phyloP scores from a whole-genome alignment of 2,888 invertebrate genomes.

The Sylvicola fuscatus region DNA sequence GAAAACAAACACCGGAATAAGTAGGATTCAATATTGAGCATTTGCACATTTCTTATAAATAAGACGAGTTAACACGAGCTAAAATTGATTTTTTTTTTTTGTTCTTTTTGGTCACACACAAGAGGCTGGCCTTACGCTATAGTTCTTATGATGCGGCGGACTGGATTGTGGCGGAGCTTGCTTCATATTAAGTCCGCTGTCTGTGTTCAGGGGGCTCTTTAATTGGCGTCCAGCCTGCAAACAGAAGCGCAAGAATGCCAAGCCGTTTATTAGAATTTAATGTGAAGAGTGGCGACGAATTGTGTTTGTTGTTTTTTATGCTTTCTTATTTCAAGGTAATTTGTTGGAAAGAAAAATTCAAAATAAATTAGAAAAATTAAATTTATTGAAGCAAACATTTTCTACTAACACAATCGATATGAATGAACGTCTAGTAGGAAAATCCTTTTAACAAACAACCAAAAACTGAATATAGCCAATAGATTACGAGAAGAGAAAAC shows the following conservation, averaged over 20 bases:
- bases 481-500: too few relatives aligned
- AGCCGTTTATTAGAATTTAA: too few relatives aligned
- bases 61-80: neutral
- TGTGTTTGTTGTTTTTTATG: too few relatives aligned
- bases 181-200: slow-evolving; percentile 23
- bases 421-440: too few relatives aligned
- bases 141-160: slow-evolving; percentile 26
- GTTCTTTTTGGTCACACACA: too few relatives aligned
- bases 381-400: neutral
- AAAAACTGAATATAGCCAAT: too few relatives aligned
- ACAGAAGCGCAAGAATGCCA: neutral
- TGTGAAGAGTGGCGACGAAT: neutral
- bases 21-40: neutral
- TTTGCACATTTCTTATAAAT: neutral
- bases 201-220: slow-evolving; percentile 23
- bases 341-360: neutral
- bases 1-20: neutral
- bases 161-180: slow-evolving; percentile 26
- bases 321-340: neutral
- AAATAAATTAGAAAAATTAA: neutral
- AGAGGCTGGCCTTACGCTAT: slow-evolving; percentile 10
- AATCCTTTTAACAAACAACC: too few relatives aligned
- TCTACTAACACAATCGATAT: too few relatives aligned
- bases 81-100: slow-evolving; percentile 15
- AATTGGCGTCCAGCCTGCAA: slow-evolving; percentile 23